These are phyloP conservation scores for Hassar affinis DNA, from an alignment of 2,113 vertebrate species.

Conservation along the genomic window DNA sequence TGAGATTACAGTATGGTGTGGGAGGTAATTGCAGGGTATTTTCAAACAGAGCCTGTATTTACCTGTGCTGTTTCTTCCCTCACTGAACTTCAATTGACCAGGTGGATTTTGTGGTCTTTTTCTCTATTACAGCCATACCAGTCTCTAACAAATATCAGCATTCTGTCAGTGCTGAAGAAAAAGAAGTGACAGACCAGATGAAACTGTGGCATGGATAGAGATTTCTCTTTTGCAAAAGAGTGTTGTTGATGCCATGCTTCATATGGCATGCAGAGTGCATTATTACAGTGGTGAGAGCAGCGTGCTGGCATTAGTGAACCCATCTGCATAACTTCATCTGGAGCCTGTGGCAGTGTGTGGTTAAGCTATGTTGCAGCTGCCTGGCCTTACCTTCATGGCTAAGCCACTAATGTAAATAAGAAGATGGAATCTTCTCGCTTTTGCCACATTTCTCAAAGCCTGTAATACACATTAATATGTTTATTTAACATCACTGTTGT, in stretches of 20 bases:
- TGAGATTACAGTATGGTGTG: slow-evolving; percentile 33
- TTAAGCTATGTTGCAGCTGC: slow-evolving; percentile 2
- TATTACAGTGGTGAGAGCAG: slow-evolving; percentile 65
- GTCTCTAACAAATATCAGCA: background rate
- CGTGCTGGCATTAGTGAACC: slow-evolving; percentile 74
- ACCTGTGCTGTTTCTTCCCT: slow-evolving; percentile 10
- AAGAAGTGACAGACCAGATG: background rate
- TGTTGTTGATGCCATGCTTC: slow-evolving; percentile 5
- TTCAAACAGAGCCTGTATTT: slow-evolving; percentile 28
- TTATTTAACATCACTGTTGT: background rate
- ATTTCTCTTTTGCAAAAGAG: slow-evolving; percentile 8
- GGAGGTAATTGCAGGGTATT: slow-evolving; percentile 43
- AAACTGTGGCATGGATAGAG: background rate
- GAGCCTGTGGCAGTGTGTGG: slow-evolving; percentile 46
- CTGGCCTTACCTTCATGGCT: background rate
- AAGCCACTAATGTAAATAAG: slow-evolving; percentile 32
- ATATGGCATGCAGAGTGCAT: slow-evolving; percentile 54
- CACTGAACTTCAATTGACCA: slow-evolving; percentile 8
- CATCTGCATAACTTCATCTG: slow-evolving; percentile 72
- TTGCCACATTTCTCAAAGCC: background rate
- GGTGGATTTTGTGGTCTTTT: slow-evolving; percentile 3
- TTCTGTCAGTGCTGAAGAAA: background rate
- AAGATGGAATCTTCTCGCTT: too few species aligned
- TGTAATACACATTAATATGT: background rate
- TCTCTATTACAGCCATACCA: background rate